Base-by-base conservation (phyloP, 2,888 invertebrate species). In the Strigamia transsilvanica region DNA sequence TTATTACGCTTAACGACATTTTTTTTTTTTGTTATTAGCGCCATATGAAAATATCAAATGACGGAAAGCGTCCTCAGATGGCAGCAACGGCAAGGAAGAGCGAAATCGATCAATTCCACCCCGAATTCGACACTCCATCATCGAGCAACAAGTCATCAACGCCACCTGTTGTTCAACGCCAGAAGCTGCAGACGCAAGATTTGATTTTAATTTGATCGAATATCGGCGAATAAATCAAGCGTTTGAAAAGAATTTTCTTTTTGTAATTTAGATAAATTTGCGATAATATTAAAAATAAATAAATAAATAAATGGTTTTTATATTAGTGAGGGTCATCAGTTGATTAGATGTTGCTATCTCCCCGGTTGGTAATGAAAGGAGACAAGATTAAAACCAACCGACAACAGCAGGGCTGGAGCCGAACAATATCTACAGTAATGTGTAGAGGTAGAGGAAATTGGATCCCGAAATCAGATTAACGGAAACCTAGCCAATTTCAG, bases 341-440 rank as follows among this genome's bases (percentile, higher is more conserved):
- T 18, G 51, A 51, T 51, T 51, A 18, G 51, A 51, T 51, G 12
- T 61, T 61, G 61, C 18, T 10, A 12, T 18, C 21, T 61, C 12
- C 21, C 18, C 5, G 23, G 6, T n/a, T 61, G 61, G 61, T 61
- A 61, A 61, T 61, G 61, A 61, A 61, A 61, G 21, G 18, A 61
- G 61, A 61, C 61, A 61, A 61, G 61, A 61, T 61, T 61, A 61
- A 61, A 61, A 23, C 10, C 23, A 61, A 61, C 61, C 61, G 61
- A 61, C 61, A 61, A 18, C 61, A 61, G 23, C 61, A 61, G 61
- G 61, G 61, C 23, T 18, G 18, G 61, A 61, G 61, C 21, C 23
- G 38, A 61, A 61, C 61, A 61, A 21, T 13, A 51, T 51, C 51
- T 51, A 21, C 61, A n/a, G 21, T 61, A 61, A 61, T 61, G 21